A percentile compares a stretch with the other conserved stretches of the same genome.
Evolutionary conservation across 2,797 vertebrate species (phyloP).

Genomic region (Coreius guichenoti): DNA sequence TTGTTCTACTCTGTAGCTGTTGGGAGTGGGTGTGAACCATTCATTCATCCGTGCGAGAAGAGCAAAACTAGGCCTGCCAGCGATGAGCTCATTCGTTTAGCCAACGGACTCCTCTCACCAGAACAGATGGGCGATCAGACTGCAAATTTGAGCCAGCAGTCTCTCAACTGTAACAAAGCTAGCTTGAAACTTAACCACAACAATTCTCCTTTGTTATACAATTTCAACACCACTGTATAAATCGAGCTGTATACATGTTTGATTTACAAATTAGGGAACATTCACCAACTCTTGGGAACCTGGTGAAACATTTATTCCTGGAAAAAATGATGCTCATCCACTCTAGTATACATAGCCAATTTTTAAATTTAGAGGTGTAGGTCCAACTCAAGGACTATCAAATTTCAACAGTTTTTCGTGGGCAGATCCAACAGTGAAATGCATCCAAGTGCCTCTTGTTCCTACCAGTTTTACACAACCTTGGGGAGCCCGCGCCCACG

Average conservation of each 20-base stretch:
- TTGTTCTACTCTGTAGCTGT: conserved; percentile 42
- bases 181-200: background rate
- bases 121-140: conserved; percentile 59
- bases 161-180: conserved; percentile 7
- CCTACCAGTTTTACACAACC: conserved; percentile 37
- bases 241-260: background rate
- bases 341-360: background rate
- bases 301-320: background rate
- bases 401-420: conserved; percentile 8
- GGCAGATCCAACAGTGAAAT: conserved; percentile 26
- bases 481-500: conserved; percentile 32
- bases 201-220: background rate
- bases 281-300: background rate
- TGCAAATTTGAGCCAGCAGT: conserved; percentile 27
- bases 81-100: conserved; percentile 60
- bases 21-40: conserved; percentile 52
- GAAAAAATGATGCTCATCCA: conserved; percentile 2
- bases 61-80: conserved; percentile 56
- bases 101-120: conserved; percentile 48
- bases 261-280: background rate
- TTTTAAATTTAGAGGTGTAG: background rate
- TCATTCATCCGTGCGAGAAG: conserved; percentile 54
- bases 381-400: conserved; percentile 11
- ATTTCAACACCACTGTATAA: background rate
- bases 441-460: conserved; percentile 33